phyloP scores from a whole-genome alignment of 2,888 invertebrate genomes.

The Patella caerulea region DNA sequence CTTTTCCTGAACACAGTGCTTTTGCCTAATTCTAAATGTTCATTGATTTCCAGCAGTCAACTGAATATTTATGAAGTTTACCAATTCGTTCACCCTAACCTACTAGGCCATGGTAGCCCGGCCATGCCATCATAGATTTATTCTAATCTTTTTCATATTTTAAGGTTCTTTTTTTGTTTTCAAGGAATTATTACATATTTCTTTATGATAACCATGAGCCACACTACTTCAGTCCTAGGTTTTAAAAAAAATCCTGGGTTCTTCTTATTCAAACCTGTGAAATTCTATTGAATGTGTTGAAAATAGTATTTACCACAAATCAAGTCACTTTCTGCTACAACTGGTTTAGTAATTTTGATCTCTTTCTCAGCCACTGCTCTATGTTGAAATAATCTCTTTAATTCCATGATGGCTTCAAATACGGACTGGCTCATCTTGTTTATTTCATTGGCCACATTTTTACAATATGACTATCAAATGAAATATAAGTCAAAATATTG shows the following conservation, averaged over 20 bases:
- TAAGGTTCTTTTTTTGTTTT: no score
- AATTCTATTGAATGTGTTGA: no score
- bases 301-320: neutral
- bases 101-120: no score
- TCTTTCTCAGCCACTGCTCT: neutral
- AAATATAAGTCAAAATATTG: no score
- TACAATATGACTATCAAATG: slow-evolving; percentile 40
- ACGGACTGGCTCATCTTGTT: slow-evolving; percentile 76
- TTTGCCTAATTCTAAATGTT: neutral
- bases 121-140: no score
- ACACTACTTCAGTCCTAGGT: no score
- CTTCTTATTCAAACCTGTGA: no score
- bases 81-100: no score
- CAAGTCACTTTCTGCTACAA: neutral
- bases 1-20: neutral
- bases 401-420: slow-evolving; percentile 83
- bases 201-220: no score
- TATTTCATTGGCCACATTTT: slow-evolving; percentile 42
- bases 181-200: no score
- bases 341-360: neutral
- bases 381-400: slow-evolving; percentile 82
- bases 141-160: no score
- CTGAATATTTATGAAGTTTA: neutral
- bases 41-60: neutral
- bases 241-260: no score